These are phyloP conservation scores for Megamerina dolium DNA, from an alignment of 2,888 invertebrate genomes.

Conservation along the genomic window DNA sequence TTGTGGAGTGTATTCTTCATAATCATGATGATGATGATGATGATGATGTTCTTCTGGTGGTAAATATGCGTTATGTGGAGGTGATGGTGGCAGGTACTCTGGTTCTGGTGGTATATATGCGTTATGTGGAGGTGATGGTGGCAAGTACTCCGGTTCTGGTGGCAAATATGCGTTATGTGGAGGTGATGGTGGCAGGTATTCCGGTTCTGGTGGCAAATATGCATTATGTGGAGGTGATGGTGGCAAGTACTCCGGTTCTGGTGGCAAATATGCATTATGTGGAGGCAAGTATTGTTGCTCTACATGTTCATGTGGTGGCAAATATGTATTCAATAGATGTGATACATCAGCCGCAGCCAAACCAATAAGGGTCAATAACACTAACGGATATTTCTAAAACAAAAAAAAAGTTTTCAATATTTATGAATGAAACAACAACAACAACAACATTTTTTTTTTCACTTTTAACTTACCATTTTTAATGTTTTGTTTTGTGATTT, in stretches of 20 bases:
- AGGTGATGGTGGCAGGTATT: slow-evolving; percentile 7
- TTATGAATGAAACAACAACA: neutral
- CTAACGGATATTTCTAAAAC: slow-evolving; percentile 19
- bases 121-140: slow-evolving; percentile 9
- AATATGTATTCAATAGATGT: slow-evolving; percentile 15
- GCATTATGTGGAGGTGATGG: slow-evolving; percentile 7
- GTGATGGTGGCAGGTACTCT: slow-evolving; percentile 12
- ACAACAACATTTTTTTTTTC: neutral
- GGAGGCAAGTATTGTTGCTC: slow-evolving; percentile 11
- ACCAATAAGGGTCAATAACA: slow-evolving; percentile 17
- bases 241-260: slow-evolving; percentile 6
- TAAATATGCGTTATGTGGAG: slow-evolving; percentile 9
- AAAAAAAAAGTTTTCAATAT: neutral
- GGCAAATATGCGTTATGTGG: slow-evolving; percentile 10
- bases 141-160: slow-evolving; percentile 5
- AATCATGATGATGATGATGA: too few relatives aligned
- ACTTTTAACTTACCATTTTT: too few relatives aligned
- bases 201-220: slow-evolving; percentile 11
- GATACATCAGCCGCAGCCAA: slow-evolving; percentile 24
- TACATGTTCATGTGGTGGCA: slow-evolving; percentile 9
- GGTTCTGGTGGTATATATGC: slow-evolving; percentile 13
- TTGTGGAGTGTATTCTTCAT: slow-evolving; percentile 7
- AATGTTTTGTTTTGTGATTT: too few relatives aligned
- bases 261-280: slow-evolving; percentile 10
- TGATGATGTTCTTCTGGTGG: slow-evolving; percentile 9